Base-by-base conservation (phyloP, 2,113 vertebrate species). In the Pardalotus punctatus region DNA sequence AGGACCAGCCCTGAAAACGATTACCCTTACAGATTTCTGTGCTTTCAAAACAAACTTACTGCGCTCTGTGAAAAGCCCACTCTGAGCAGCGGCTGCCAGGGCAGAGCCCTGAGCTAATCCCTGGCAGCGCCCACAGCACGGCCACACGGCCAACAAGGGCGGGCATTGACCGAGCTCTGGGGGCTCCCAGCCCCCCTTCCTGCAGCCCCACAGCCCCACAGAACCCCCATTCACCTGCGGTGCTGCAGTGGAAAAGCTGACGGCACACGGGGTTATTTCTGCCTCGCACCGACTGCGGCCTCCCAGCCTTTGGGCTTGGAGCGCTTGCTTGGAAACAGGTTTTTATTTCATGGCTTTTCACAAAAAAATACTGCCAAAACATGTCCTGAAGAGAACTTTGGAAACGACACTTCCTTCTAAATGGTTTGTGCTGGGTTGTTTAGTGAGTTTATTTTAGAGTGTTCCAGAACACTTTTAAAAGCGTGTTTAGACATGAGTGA, bases 171-270 rank as follows among this genome's bases (percentile, higher is more conserved):
- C 61, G 65, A 11, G 86, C 78, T 22, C 66, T n/a, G 14, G 43
- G 5, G 70, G 62, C 51, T 86, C 20, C 51, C 36, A 17, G 73
- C 20, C 61, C 72, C 76, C 85, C 93, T 48, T 45, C 67, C 92
- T 31, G 8, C 79, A 14, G 25, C 73, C 17, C 48, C 76, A 81
- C 43, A 35, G 61, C 81, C 60, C 83, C 16, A 43, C 86, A 77
- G 92, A 97, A 51, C 90, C 31, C 92, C 94, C 95, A 80, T 97
- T 97, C 97, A 97, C 93, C 58, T 87, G 79, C 31, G 1, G 57
- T 8, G 7, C n/a, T 36, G 40, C 76, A 35, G 8, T 24, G 80
- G 87, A 95, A 94, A 95, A 51, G 82, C 90, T 93, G 97, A 72
- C 45, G 29, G 29, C 20, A 0, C 58, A 3, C 66, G 3, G 28